Base-by-base conservation (phyloP, 2,888 invertebrate species). In the Chromoteleia sp. region DNA sequence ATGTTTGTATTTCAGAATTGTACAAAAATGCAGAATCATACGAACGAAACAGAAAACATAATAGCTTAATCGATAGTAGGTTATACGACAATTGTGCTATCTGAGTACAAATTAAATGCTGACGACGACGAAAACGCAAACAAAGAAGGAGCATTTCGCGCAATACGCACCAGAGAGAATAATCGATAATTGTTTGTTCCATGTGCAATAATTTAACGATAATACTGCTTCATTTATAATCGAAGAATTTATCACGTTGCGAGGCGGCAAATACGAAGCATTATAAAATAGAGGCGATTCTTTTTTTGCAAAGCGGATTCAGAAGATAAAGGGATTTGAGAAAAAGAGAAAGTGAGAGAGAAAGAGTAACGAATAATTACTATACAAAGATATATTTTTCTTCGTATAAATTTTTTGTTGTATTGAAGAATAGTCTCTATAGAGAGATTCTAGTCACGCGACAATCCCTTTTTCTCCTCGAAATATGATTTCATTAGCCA, bases 201-300 rank as follows among this genome's bases (percentile, higher is more conserved):
- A 88, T 88, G 88, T 89, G 89, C 89, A 89, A 88, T 89, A 88
- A 89, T 85, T 86, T 85, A 85, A 85, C 74, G 79, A 81, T 86
- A 87, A 85, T 79, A 81, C 83, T 71, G 85, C 85, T 84, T 84
- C 83, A 86, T 84, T 86, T 84, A 79, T 85, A 84, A 82, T 78
- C 81, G 52, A 79, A 78, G 48, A 74, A 74, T 71, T 83, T 70
- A 65, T 76, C 76, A 41, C 63, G 19, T 61, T 33, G 73, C 59
- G 33, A 59, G 36, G 59, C 21, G 63, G 59, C 50, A 58, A 36
- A 43, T 45, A 56, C 14, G 43, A 70, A 52, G 59, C 59, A 76
- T 68, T 25, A 61, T 14, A n/a, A 25, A 61, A 33, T 43, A 43
- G 17, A 41, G n/a, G 56, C 15, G 39, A 50, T 33, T 15, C 41